A percentile compares a stretch with the other conserved stretches of the same genome.
These are phyloP conservation scores for Ditula angustiorana DNA, from an alignment of 2,888 invertebrate species.

Conservation along the genomic window DNA sequence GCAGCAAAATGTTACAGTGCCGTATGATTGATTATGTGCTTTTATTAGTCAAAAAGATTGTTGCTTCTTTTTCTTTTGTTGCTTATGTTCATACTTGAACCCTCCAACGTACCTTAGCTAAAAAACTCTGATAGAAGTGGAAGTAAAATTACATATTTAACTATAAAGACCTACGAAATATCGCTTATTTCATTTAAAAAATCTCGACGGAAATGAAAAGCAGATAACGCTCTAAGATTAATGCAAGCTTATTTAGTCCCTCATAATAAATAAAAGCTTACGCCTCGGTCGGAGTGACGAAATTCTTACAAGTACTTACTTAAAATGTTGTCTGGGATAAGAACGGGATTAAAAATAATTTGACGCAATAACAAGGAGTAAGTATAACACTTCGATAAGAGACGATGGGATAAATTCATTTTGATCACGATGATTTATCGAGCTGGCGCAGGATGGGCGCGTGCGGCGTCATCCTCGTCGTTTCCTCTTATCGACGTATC, in stretches of 20 bases:
- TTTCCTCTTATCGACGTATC: constrained; percentile 66
- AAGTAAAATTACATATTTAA: neutral
- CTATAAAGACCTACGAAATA: constrained; percentile 1
- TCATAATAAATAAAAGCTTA: constrained; percentile 37
- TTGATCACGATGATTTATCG: constrained; percentile 74
- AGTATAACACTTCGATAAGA: constrained; percentile 61
- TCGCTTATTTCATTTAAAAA: constrained; percentile 30
- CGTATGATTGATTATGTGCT: neutral
- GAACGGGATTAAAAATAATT: constrained; percentile 25
- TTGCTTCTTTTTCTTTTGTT: neutral
- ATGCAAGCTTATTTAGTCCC: constrained; percentile 37
- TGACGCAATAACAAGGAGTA: constrained; percentile 52
- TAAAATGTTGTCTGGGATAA: constrained; percentile 30
- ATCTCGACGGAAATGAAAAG: constrained; percentile 36
- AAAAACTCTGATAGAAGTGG: neutral
- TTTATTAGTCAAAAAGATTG: neutral
- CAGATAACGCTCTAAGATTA: constrained; percentile 39
- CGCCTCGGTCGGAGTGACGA: constrained; percentile 29
- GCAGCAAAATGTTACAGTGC: neutral
- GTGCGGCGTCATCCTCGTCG: constrained; percentile 68
- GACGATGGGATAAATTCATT: constrained; percentile 63
- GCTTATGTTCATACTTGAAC: neutral
- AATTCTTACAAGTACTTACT: constrained; percentile 27
- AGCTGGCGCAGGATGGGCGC: constrained; percentile 55
- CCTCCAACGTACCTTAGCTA: no score